Base-by-base conservation (phyloP, 1,140 invertebrate genomes). In the Goniozus legneri region DNA sequence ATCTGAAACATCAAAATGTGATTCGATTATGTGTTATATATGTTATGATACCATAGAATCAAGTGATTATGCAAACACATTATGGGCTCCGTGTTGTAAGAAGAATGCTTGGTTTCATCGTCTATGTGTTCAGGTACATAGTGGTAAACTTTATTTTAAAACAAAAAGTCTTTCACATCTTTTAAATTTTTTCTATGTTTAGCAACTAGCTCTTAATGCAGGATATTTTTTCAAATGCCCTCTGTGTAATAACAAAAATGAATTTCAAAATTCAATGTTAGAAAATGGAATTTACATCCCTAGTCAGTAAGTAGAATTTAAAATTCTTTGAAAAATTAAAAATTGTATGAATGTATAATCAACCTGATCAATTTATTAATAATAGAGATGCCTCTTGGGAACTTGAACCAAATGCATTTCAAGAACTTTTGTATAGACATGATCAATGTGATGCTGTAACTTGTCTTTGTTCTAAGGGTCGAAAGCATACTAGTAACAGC, bases 171-270 rank as follows among this genome's bases (percentile, higher is more conserved):
- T 19, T 37, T 42, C 14, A 20, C 30, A 40, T 39, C 8, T 47
- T 35, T 40, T 52, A 33, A 50, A 45, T 47, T 41, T 57, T 52
- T 44, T 59, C 79, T 61, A n/a, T n/a, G n/a, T 64, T 47, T 60
- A 84, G 80, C 76, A 75, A 69, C 70, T 84, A 46, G 83, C 84
- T 2, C 50, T 77, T 15, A 83, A 78, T 69, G 80, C 83, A 31
- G 84, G 84, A 0, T 82, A 86, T 57, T 85, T 84, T 61, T 86
- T 86, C 59, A 84, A 84, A 54, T 86, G 84, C 62, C 83, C 84
- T 4, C 54, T 85, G 2, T 86, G 84, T 60, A 85, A 84, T 47
- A 80, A 83, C 65, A 80, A 80, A 49, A 63, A 70, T n/a, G 60
- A 54, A 47, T 86, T 86, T 66, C 71, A 79, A 53, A 57, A 65